A percentile compares a stretch with the other conserved stretches of the same genome.
Conservation (phyloP, 2,888 invertebrate species). For the Dendrolimus pini region DNA sequence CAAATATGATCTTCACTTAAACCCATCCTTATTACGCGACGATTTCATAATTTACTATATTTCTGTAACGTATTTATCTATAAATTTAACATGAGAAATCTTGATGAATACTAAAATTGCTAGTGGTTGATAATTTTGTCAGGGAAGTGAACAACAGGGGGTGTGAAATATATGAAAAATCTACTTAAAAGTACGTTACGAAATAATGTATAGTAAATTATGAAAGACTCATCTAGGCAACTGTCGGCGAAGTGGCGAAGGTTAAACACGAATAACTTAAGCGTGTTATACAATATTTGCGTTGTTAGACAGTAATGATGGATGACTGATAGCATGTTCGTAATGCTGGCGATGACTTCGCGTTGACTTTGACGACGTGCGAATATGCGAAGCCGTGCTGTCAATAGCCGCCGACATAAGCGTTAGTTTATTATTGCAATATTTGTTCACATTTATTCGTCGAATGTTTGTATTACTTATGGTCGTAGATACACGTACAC, state of each 20-base stretch:
- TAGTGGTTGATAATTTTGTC: no score
- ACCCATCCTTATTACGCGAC: background rate
- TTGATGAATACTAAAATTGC: no score
- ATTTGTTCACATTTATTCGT: conserved; percentile 29
- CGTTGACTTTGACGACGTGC: conserved; percentile 27
- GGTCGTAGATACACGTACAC: background rate
- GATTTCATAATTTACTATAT: background rate
- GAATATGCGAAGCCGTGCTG: conserved; percentile 54
- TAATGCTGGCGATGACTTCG: conserved; percentile 24
- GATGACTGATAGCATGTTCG: conserved; percentile 30
- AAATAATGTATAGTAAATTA: background rate
- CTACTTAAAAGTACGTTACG: no score
- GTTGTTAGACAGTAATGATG: conserved; percentile 35
- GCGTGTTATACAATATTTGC: conserved; percentile 45
- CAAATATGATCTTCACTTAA: conserved; percentile 18
- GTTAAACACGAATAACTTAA: conserved; percentile 36
- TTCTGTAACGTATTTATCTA: no score
- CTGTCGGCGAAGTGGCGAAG: background rate
- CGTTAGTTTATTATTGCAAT: conserved; percentile 46
- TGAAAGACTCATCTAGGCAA: background rate
- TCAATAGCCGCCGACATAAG: conserved; percentile 48
- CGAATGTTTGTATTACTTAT: conserved; percentile 10
- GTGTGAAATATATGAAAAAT: no score
- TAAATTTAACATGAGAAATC: no score
- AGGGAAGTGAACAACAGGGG: no score